Evolutionary conservation across 37 sponge, comb jelly and placozoan species (phyloP), one percentile per base, ranked within the genome.

Genomic region (Dysidea cf. avara): DNA sequence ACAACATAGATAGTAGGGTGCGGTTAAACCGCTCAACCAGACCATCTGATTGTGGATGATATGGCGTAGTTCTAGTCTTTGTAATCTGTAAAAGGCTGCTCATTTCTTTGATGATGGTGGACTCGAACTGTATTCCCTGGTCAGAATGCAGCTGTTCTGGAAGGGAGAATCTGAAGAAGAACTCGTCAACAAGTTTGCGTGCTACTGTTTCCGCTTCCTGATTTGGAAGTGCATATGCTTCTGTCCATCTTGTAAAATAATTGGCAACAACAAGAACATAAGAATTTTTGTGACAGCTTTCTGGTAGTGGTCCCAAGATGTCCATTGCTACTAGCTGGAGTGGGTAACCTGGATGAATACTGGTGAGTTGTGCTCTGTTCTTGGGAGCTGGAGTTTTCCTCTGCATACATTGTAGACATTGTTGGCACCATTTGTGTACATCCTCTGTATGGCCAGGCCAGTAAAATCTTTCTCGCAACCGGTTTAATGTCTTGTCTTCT

Each of bases 151-250:
- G 50, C 9, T 68, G 51, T 6, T 68, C 69, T 30, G 71, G 71
- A 9, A 53, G 14, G 34, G 71, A 53, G 17, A 54, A 71, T n/a
- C 71, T 3, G 53, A 3, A 71, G 39, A 71, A n/a, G 53, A n/a
- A 71, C 38, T 71, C 56, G 7, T 71, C 39, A 2, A 33, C 30
- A n/a, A 61, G 16, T 18, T 28, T 37, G 7, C 38, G 7, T 40
- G 75, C 75, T 16, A 74, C 62, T 1, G 64, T 60, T 3, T 16
- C 39, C 0, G 75, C 75, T 16, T 61, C 75, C 34, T 74, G 63
- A 35, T 74, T 74, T 30, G 75, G 62, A 4, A 74, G 59, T 3
- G 75, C 49, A 4, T 31, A 74, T n/a, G 71, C 71, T 35, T 54
- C 71, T 3, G 33, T 71, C 71, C 71, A 71, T 22, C 37, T 0